Conservation (phyloP, 1,140 invertebrate genomes). For the Pachyrhynchus sulphureomaculatus region DNA sequence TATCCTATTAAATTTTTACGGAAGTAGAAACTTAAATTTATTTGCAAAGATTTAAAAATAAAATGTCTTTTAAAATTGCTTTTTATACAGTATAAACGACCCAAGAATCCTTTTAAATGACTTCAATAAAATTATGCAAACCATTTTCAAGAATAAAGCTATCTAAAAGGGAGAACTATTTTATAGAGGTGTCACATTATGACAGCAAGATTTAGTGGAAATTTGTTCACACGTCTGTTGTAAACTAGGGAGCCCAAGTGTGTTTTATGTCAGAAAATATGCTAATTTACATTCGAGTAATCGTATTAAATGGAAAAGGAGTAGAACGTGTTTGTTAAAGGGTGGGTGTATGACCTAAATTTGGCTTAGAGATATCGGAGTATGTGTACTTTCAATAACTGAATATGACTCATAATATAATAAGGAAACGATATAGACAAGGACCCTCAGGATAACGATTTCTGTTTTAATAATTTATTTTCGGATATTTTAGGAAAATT, state of each 20-base stretch:
- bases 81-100: no score
- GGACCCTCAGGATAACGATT: no score
- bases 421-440: no score
- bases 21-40: no score
- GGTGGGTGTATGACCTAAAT: neutral
- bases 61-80: no score
- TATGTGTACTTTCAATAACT: no score
- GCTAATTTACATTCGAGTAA: conserved; percentile 27
- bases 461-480: no score
- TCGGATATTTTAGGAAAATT: no score
- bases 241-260: conserved; percentile 17
- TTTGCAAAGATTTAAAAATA: no score
- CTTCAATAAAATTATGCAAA: conserved; percentile 18
- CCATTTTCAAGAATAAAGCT: conserved; percentile 12
- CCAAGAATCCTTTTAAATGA: neutral
- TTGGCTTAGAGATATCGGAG: no score
- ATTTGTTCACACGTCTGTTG: conserved; percentile 20
- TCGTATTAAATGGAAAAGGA: conserved; percentile 22
- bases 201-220: conserved; percentile 26
- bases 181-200: conserved; percentile 24
- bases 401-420: no score
- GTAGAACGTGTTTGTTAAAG: neutral
- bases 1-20: no score
- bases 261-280: conserved; percentile 27
- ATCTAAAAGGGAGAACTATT: conserved; percentile 9